A percentile compares a stretch with the other conserved stretches of the same genome.
phyloP scores from a whole-genome alignment of 2,797 vertebrate species.

The Lithobates pipiens region DNA sequence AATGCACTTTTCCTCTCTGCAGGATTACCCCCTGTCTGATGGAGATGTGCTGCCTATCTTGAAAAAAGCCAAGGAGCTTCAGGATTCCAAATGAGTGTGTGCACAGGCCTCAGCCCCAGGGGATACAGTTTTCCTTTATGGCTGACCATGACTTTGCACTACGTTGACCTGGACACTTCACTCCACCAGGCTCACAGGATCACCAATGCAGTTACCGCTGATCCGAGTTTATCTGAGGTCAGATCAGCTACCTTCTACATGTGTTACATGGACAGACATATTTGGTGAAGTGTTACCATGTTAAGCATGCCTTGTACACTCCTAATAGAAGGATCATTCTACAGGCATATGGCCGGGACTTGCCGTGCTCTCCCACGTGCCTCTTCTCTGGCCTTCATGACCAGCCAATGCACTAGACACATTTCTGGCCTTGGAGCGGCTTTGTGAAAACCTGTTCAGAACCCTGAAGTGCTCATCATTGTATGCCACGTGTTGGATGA shows the following conservation, averaged over 20 bases:
- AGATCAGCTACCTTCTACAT: background rate
- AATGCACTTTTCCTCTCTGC: constrained; percentile 21
- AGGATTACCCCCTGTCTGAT: constrained; percentile 96
- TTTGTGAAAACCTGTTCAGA: background rate
- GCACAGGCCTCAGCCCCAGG: background rate
- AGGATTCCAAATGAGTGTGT: constrained; percentile 82
- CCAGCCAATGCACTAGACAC: constrained; percentile 2
- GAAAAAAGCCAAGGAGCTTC: constrained; percentile 94
- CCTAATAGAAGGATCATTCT: background rate
- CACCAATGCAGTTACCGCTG: background rate
- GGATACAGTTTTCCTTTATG: background rate
- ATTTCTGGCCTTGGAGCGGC: background rate
- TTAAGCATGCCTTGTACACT: constrained; percentile 10
- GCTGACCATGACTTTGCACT: background rate
- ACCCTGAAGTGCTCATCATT: background rate
- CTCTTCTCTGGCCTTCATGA: constrained; percentile 17
- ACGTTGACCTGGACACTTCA: background rate
- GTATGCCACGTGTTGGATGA: constrained; percentile 1
- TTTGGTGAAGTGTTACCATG: background rate
- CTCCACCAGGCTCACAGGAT: background rate
- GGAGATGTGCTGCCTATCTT: constrained; percentile 88
- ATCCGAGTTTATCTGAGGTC: background rate
- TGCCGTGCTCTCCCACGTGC: constrained; percentile 22
- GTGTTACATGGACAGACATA: constrained; percentile 18
- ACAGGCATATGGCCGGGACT: background rate